Evolutionary conservation across 2,113 vertebrate species (phyloP), one percentile per base, ranked within the genome.

Genomic region (Anhinga anhinga): DNA sequence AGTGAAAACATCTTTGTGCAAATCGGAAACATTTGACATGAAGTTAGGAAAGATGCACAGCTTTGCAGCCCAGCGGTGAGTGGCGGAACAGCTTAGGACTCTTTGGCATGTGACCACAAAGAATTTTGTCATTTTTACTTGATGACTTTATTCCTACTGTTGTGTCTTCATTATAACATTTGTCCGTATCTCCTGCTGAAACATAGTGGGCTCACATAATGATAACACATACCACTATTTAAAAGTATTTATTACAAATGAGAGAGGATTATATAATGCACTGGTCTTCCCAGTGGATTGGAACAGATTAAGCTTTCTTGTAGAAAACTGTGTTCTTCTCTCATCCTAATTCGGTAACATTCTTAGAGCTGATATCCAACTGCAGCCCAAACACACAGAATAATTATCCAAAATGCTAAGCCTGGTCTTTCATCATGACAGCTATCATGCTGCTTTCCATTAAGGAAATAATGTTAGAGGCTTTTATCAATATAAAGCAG

Each of bases 331-430:
- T 42, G 5, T 40, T 97, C 87, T 50, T 98, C 91, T 94, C 73
- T 96, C 42, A 96, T 97, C 77, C 93, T 96, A 86, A 94, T 97
- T 96, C 96, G 93, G 72, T 87, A 55, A 30, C 5, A 3, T 96
- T 96, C 96, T 97, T 97, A 93, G 65, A 92, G 67, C 82, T 66
- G 42, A 87, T 81, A 78, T 82, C 82, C 73, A 73, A 36, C 49
- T 97, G 91, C 83, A 98, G 92, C 85, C 95, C 95, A 94, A 84
- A 90, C 15, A 90, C 47, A 67, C 34, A 90, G 78, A 91, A 55
- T 42, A 80, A 34, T 69, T 78, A 52, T 29, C 7, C 66, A 55
- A 90, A 92, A 86, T 44, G 17, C 53, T 93, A 95, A 62, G 83
- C 66, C 56, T 71, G 73, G 42, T 76, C 58, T 90, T 63, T 87